Percentiles rank a stretch among this genome's conserved stretches.
These are phyloP conservation scores for Drosophila dives DNA, from an alignment of 2,888 invertebrate species.

Conservation along the genomic window DNA sequence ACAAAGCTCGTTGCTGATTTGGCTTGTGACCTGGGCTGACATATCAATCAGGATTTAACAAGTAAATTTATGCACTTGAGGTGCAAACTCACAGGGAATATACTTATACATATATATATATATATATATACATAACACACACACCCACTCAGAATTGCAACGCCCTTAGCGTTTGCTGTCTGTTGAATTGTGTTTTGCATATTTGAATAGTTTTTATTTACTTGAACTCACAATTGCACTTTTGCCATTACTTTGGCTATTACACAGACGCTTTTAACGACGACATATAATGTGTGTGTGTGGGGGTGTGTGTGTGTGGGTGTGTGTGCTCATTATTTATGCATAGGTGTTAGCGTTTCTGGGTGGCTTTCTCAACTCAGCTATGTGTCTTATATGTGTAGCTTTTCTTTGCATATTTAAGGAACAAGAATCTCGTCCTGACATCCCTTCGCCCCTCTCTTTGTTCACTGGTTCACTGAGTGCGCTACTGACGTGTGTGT, in stretches of 20 bases:
- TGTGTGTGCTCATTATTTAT: constrained; percentile 73
- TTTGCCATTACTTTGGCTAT: constrained; percentile 81
- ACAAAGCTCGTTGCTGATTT: constrained; percentile 24
- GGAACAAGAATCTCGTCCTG: constrained; percentile 23
- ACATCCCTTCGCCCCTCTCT: background rate
- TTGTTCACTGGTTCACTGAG: background rate
- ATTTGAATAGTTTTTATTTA: constrained; percentile 81
- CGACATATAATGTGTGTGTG: constrained; percentile 37
- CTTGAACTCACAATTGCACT: constrained; percentile 81
- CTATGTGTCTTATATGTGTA: constrained; percentile 49
- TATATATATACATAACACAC: background rate
- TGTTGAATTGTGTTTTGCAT: constrained; percentile 78
- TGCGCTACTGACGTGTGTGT: background rate
- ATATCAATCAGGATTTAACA: constrained; percentile 82
- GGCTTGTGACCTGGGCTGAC: constrained; percentile 53
- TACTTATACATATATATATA: constrained; percentile 4
- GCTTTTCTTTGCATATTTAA: constrained; percentile 73
- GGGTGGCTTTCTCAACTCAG: constrained; percentile 45
- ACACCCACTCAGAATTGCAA: constrained; percentile 6
- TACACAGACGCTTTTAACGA: constrained; percentile 78
- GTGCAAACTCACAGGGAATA: constrained; percentile 28
- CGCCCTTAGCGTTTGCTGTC: constrained; percentile 45
- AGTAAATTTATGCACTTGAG: constrained; percentile 82
- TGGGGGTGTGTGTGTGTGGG: constrained; percentile 31
- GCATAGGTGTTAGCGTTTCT: constrained; percentile 72